Base-by-base conservation (phyloP, 2,888 invertebrate genomes). In the Brenthis hecate region DNA sequence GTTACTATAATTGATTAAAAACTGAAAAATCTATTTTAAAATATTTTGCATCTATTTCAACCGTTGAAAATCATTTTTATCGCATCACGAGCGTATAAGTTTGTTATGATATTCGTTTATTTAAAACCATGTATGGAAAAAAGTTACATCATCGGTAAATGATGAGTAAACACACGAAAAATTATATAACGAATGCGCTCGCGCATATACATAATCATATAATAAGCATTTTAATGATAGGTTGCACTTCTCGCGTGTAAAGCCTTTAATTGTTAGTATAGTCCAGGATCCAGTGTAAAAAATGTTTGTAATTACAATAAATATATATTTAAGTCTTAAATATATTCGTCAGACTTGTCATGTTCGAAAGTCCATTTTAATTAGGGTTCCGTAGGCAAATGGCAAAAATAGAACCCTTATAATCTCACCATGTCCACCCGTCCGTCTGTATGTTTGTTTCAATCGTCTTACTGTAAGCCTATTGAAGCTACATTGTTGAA, bases 91-190 rank as follows among this genome's bases (percentile, higher is more conserved):
- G 6, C 50, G 28, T 61, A 51, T 51, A 28, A 16, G 1, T 23
- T 28, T 51, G 48, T 16, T 50, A 61, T 51, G 50, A 50, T 61
- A n/a, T 23, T n/a, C 48, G 48, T 28, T 14, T 28, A 61, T 5
- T 43, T 19, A 14, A 48, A 48, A 2, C 23, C 16, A 16, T n/a
- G n/a, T 51, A 51, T 51, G 51, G 36, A 43, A 43, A 43, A 43
- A 43, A 43, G 50, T 48, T 66, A 60, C 54, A 19, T 60, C 58
- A 66, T n/a, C 23, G 47, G 47, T 53, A 28, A 66, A 66, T 28
- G 55, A 66, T 66, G 14, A 53, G 53, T 60, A 60, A 66, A 60
- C 54, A 32, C 16, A 47, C 28, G 53, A 66, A 43, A 66, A 28
- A 58, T 66, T 58, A 66, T 54, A 28, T 58, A 58, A 66, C 51